A percentile compares a stretch with the other conserved stretches of the same genome.
phyloP scores from a whole-genome alignment of 2,113 vertebrate genomes.

The Brachypodius melanocephalos region DNA sequence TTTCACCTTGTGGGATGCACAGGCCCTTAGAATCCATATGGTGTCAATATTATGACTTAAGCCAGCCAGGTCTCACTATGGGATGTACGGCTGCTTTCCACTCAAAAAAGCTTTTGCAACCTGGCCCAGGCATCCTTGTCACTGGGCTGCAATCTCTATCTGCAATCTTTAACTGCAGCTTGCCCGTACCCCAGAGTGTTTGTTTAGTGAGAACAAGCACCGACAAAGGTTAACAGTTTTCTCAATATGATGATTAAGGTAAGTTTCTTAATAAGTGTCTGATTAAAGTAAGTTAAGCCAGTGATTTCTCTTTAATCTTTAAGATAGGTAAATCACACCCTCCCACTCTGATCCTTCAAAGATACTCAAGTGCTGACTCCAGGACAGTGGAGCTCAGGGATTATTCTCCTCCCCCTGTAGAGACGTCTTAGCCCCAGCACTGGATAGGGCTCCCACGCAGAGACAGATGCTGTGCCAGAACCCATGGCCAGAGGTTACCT shows the following conservation, averaged over 20 bases:
- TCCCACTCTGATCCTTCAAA: background rate
- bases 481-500: background rate
- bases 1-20: background rate
- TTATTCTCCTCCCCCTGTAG: background rate
- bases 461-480: background rate
- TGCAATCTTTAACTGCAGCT: background rate
- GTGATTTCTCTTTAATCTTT: slow-evolving; percentile 28
- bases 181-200: background rate
- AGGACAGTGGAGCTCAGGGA: background rate
- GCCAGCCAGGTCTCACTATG: background rate
- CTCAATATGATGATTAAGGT: background rate
- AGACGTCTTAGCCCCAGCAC: background rate
- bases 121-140: background rate
- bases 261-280: background rate
- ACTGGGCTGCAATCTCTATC: background rate
- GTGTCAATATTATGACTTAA: background rate
- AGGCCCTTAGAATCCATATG: background rate
- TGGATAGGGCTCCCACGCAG: background rate
- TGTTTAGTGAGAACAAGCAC: background rate
- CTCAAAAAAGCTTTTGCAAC: background rate
- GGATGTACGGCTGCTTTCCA: background rate
- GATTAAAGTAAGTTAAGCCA: background rate
- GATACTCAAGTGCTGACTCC: background rate
- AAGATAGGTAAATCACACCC: background rate
- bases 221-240: background rate